These are phyloP conservation scores for Ctenodactylus gundi DNA, from an alignment of 2,113 vertebrate genomes.

Conservation along the genomic window DNA sequence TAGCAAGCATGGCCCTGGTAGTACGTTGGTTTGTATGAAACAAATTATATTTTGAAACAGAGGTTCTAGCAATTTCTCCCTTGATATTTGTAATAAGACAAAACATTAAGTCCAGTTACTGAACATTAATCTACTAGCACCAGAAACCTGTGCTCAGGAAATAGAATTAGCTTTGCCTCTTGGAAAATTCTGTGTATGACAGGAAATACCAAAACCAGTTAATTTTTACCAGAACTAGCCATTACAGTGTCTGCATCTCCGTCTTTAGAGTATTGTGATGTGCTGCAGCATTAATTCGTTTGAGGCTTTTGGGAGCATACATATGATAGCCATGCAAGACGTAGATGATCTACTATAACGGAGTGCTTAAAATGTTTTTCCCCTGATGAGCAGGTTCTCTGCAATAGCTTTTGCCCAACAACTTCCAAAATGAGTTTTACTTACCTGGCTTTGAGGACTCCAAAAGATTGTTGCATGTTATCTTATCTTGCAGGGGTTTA, in stretches of 20 bases:
- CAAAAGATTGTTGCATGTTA: not conserved
- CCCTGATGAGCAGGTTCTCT: not conserved
- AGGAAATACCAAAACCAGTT: constrained; percentile 28
- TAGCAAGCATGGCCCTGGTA: not conserved
- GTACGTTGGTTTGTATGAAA: constrained; percentile 47
- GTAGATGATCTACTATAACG: not conserved
- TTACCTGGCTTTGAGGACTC: not conserved
- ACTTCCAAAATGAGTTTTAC: not conserved
- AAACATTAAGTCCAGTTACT: not conserved
- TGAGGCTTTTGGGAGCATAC: not conserved
- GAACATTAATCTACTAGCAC: constrained; percentile 42
- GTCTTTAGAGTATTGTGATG: not conserved
- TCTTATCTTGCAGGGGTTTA: constrained; percentile 81
- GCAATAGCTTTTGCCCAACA: not conserved
- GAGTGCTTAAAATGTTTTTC: not conserved
- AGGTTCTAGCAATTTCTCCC: not conserved
- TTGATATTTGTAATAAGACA: constrained; percentile 11
- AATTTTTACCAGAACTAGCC: not conserved
- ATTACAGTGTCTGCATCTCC: not conserved
- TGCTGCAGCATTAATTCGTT: not conserved
- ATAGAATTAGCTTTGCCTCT: not conserved
- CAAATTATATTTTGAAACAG: constrained; percentile 54
- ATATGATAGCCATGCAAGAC: not conserved
- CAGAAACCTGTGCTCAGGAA: not conserved
- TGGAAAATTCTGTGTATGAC: constrained; percentile 6